A percentile compares a stretch with the other conserved stretches of the same genome.
Conservation (phyloP, 2,113 vertebrate genomes). For the Dunckerocampus dactyliophorus region DNA sequence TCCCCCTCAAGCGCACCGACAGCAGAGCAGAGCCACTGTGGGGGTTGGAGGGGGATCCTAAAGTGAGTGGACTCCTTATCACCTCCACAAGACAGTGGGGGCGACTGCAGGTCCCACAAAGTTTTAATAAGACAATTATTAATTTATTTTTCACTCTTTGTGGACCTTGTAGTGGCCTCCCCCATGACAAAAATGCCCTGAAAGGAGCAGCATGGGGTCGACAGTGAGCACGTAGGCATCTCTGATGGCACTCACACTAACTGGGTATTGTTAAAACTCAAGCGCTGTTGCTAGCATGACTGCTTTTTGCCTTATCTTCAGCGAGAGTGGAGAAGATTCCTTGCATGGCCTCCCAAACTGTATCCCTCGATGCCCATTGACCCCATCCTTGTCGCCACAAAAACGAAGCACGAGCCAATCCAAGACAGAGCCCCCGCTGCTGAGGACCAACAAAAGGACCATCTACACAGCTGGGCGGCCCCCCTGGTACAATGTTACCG, state of each 20-base stretch:
- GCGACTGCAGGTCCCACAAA: constrained; percentile 14
- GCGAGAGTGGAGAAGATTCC: constrained; percentile 72
- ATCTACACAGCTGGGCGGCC: constrained; percentile 87
- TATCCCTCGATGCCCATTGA: constrained; percentile 66
- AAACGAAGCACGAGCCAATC: constrained; percentile 79
- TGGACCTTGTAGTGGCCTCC: constrained; percentile 21
- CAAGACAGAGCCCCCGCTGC: constrained; percentile 79
- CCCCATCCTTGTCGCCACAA: constrained; percentile 72
- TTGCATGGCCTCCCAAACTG: constrained; percentile 69
- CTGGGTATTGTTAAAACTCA: neutral
- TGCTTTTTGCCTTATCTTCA: constrained; percentile 8
- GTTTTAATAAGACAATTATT: neutral
- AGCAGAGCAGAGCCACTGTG: constrained; percentile 38
- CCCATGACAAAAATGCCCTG: constrained; percentile 16
- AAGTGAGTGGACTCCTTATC: constrained; percentile 34
- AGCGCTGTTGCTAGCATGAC: too few species aligned
- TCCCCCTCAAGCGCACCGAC: constrained; percentile 72
- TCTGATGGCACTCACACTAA: constrained; percentile 66
- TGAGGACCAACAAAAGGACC: constrained; percentile 83
- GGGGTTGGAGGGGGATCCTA: constrained; percentile 23
- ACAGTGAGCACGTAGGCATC: constrained; percentile 66
- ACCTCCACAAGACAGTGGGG: constrained; percentile 58
- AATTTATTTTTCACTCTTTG: neutral
- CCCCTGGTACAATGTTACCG: constrained; percentile 87
- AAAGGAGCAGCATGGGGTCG: constrained; percentile 35